Base-by-base conservation (phyloP, 2,113 vertebrate genomes). In the Gallinago jamesoni region DNA sequence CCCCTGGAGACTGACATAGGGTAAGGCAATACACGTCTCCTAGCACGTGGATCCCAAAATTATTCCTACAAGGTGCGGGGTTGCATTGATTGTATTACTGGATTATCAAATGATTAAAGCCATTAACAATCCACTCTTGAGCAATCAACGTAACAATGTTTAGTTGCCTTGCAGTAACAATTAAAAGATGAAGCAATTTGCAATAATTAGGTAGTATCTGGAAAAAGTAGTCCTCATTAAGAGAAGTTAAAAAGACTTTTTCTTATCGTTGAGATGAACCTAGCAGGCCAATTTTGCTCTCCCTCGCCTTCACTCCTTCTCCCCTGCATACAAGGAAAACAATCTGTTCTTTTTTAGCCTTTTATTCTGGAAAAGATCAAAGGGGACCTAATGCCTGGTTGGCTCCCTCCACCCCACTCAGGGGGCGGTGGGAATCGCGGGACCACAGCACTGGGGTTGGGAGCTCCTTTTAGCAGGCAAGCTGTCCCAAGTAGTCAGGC, bases 101-200 rank as follows among this genome's bases (percentile, higher is more conserved):
- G 97, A 98, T 98, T 98, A 98, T 98, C 96, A 94, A 94, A 98
- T 98, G 96, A 98, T 98, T 98, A 98, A 97, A 95, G 90, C 91
- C 95, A 97, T 98, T 98, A 98, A 97, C 97, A 97, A 98, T 96
- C 94, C 95, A 97, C 97, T 98, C 95, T 97, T 97, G 97, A 97
- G 96, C 97, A 98, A 97, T 98, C 97, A 98, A 96, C 88, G 59
- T 97, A 98, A 97, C 97, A 97, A 94, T 98, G 94, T 98, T 98
- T 98, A 97, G 97, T 95, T 98, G 98, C 97, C 98, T 98, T 96
- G 98, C 96, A 98, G 98, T 98, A 98, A 97, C 97, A 98, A 98
- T 98, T 98, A 98, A 94, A 90, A 96, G 97, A 97, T 95, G 96
- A 98, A 98, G 96, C 97, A 98, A 98, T 98, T 98, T 98, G 96